These are phyloP conservation scores for Xestia sexstrigata DNA, from an alignment of 2,888 invertebrate genomes.

Conservation along the genomic window DNA sequence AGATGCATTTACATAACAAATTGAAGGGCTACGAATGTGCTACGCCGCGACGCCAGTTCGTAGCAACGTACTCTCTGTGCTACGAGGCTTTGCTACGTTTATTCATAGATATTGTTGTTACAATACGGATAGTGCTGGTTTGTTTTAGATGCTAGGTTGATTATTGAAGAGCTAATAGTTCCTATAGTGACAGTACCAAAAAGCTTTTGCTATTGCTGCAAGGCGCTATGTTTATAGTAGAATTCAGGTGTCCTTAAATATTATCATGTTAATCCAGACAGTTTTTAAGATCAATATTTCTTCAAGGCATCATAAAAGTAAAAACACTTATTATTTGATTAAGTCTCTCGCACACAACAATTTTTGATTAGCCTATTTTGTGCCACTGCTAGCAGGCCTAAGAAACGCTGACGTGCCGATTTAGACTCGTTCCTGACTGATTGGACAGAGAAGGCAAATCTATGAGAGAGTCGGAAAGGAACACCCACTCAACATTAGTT, in stretches of 20 bases:
- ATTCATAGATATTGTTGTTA: conserved; percentile 36
- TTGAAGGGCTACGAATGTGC: conserved; percentile 84
- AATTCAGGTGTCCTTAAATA: not conserved
- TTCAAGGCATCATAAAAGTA: not conserved
- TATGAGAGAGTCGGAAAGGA: too few relatives aligned
- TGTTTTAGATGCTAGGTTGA: not conserved
- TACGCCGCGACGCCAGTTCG: conserved; percentile 56
- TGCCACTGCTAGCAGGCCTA: too few relatives aligned
- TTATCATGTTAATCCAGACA: too few relatives aligned
- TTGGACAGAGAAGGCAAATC: too few relatives aligned
- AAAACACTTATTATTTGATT: too few relatives aligned
- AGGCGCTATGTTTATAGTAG: not conserved
- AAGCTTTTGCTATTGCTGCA: not conserved
- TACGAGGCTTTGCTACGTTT: conserved; percentile 45
- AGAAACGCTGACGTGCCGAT: too few relatives aligned
- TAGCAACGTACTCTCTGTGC: conserved; percentile 46
- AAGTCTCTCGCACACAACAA: too few relatives aligned
- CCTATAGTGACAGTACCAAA: not conserved
- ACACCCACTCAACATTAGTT: not conserved
- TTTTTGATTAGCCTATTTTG: too few relatives aligned
- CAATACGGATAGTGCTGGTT: conserved; percentile 1
- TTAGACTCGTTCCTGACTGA: too few relatives aligned
- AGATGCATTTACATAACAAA: conserved; percentile 90
- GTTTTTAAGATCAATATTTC: not conserved
- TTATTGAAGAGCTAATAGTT: not conserved